These are phyloP conservation scores for Channa maculata DNA, from an alignment of 2,113 vertebrate genomes.

Conservation along the genomic window DNA sequence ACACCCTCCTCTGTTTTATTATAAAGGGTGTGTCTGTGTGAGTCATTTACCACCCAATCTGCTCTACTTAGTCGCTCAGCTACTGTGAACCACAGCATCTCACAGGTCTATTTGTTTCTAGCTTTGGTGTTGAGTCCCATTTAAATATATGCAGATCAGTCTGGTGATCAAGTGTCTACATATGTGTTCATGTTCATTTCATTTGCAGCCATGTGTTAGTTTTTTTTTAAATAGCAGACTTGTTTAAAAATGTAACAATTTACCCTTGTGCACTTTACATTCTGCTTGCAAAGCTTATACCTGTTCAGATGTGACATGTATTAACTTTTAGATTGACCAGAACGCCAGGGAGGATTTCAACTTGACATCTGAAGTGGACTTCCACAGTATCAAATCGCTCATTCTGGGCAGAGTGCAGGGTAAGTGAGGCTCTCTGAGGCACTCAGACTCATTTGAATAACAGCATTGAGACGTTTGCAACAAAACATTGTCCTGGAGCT, in stretches of 20 bases:
- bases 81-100: conserved; percentile 3
- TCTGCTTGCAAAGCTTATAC: not conserved
- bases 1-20: conserved; percentile 1
- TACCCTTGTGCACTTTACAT: not conserved
- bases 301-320: not conserved
- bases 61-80: conserved; percentile 3
- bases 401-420: conserved; percentile 89
- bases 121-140: conserved; percentile 4
- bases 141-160: conserved; percentile 30
- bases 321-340: conserved; percentile 87
- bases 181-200: not conserved
- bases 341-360: conserved; percentile 86
- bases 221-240: not conserved
- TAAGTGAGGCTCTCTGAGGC: conserved; percentile 77
- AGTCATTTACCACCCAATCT: not conserved
- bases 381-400: conserved; percentile 90
- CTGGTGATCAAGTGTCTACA: not conserved
- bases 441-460: conserved; percentile 52
- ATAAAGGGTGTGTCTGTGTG: conserved; percentile 4
- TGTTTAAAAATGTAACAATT: conserved; percentile 17
- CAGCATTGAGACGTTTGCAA: conserved; percentile 20
- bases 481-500: conserved; percentile 8
- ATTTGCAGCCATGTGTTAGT: not conserved
- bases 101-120: not conserved
- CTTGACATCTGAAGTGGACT: conserved; percentile 89